These are phyloP conservation scores for Euschistus heros DNA, from an alignment of 1,140 invertebrate genomes.

Conservation along the genomic window DNA sequence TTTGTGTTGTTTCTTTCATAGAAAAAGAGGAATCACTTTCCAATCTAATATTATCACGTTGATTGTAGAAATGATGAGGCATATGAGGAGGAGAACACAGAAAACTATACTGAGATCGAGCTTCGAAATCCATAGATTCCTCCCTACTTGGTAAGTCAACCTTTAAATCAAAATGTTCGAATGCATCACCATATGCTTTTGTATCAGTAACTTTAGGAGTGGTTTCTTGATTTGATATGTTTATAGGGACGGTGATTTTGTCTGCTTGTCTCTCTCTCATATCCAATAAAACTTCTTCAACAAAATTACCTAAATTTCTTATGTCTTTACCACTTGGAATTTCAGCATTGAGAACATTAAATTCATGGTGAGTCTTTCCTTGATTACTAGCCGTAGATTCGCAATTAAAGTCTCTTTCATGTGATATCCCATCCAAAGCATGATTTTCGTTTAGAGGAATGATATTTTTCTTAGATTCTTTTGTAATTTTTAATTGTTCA, in stretches of 20 bases:
- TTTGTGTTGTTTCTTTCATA: background rate
- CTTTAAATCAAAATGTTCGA: background rate
- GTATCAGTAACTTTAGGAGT: background rate
- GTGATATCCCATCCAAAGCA: too few relatives aligned
- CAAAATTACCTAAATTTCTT: background rate
- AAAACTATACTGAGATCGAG: constrained; percentile 7
- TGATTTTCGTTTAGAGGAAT: too few relatives aligned
- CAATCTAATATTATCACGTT: background rate
- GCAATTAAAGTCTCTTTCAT: too few relatives aligned
- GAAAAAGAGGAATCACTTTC: background rate
- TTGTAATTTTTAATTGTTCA: too few relatives aligned
- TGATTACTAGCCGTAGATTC: too few relatives aligned
- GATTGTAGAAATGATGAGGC: background rate
- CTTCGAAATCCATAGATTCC: background rate
- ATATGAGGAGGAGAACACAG: background rate
- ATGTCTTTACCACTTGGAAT: background rate
- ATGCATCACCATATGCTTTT: background rate
- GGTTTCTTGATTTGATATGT: background rate
- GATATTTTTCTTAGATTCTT: too few relatives aligned
- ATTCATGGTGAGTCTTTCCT: too few relatives aligned
- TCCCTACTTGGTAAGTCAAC: background rate
- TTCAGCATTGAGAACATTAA: background rate
- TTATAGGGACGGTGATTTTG: background rate
- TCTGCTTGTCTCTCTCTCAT: background rate
- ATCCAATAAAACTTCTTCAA: background rate